phyloP scores from a whole-genome alignment of 2,888 invertebrate species.

The Leptothorax acervorum region DNA sequence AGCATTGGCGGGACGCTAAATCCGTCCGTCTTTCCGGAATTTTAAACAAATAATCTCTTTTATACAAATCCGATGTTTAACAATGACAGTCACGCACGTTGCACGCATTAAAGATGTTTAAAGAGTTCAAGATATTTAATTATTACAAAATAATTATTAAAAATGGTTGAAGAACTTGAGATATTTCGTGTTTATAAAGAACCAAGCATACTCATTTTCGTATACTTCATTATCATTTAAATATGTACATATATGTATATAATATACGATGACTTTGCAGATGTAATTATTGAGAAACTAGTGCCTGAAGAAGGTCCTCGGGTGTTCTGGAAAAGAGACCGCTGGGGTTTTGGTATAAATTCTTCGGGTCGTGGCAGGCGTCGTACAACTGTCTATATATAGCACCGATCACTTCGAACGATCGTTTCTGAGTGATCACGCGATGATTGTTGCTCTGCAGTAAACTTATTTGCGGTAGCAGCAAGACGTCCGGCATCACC shows the following conservation, averaged over 20 bases:
- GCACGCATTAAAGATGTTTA: not conserved
- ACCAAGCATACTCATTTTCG: not conserved
- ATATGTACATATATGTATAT: not conserved
- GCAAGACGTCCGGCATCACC: slow-evolving; percentile 93
- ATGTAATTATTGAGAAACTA: slow-evolving; percentile 78
- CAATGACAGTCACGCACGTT: not conserved
- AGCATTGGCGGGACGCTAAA: slow-evolving; percentile 23
- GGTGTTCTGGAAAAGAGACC: slow-evolving; percentile 92
- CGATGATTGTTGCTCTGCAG: slow-evolving; percentile 93
- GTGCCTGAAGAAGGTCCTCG: slow-evolving; percentile 89
- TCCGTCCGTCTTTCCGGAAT: not conserved
- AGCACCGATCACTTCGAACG: slow-evolving; percentile 94
- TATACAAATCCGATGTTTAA: not conserved
- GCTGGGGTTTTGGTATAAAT: slow-evolving; percentile 92
- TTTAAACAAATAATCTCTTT: not conserved
- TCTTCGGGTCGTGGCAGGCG: slow-evolving; percentile 91
- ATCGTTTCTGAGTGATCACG: slow-evolving; percentile 90
- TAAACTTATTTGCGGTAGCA: slow-evolving; percentile 94
- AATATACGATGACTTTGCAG: not conserved
- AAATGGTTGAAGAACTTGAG: not conserved
- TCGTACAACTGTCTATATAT: slow-evolving; percentile 95
- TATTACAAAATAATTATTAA: not conserved
- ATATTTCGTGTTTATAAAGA: not conserved
- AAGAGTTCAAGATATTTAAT: not conserved
- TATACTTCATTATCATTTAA: slow-evolving; percentile 1